phyloP scores from a whole-genome alignment of 2,888 invertebrate genomes.

The Leucania comma region DNA sequence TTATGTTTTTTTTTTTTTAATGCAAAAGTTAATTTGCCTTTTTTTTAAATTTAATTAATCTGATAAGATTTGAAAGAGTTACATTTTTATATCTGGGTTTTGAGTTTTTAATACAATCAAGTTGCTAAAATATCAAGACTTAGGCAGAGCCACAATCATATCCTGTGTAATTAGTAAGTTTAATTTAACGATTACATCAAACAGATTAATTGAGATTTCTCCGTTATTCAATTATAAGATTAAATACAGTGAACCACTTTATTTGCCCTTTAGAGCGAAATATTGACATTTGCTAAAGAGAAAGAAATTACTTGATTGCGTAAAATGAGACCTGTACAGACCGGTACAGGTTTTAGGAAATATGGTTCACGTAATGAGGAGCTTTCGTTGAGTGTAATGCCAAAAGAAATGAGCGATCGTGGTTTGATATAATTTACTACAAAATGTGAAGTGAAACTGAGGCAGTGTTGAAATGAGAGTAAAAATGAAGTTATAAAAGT shows the following conservation, averaged over 20 bases:
- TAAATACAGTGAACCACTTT: constrained; percentile 45
- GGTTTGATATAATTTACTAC: constrained; percentile 61
- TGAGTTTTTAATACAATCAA: not conserved
- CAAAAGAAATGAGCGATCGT: constrained; percentile 64
- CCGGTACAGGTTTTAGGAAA: constrained; percentile 59
- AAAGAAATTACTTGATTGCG: constrained; percentile 59
- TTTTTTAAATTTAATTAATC: too few species aligned
- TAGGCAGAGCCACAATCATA: not conserved
- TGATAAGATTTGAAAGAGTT: not conserved
- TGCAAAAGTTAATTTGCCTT: too few species aligned
- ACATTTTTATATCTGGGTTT: not conserved
- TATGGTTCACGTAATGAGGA: constrained; percentile 61
- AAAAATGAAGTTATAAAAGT: constrained; percentile 19
- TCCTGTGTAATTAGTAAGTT: not conserved
- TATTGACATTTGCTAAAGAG: constrained; percentile 63
- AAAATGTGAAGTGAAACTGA: constrained; percentile 56
- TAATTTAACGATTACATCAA: constrained; percentile 21
- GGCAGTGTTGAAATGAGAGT: constrained; percentile 28
- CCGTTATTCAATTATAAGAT: constrained; percentile 39
- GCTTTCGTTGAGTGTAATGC: constrained; percentile 59
- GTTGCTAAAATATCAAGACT: too few species aligned
- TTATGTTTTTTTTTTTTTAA: too few species aligned
- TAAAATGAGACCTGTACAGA: constrained; percentile 51
- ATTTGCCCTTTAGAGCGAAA: constrained; percentile 60
- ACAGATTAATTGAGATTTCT: constrained; percentile 30